Base-by-base conservation (phyloP, 2,888 invertebrate species). In the Parasteatoda lunata region DNA sequence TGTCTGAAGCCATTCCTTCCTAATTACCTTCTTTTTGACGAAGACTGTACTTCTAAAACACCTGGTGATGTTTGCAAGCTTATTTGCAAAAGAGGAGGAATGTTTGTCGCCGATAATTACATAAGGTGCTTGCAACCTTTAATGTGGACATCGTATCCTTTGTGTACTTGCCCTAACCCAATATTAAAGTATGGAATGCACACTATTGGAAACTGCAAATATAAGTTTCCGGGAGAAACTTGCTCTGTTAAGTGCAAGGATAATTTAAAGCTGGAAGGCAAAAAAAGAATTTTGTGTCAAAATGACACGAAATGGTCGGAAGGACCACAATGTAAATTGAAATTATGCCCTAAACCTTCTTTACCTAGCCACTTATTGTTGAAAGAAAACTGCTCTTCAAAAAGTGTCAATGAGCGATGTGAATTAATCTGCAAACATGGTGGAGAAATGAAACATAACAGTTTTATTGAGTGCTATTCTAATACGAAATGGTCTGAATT, bases 151-250 rank as follows among this genome's bases (percentile, higher is more conserved):
- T 3, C 15, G 59, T 76, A 76, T 7, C 76, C 76, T 13, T 3
- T 5, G 8, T 82, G 82, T 13, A 64, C 82, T 3, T 82, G 82
- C 51, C 49, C 76, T 15, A 11, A 66, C 54, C 82, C 76, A n/a
- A 15, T 54, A 9, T 7, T 81, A 3, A 9, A 15, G 1, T 45
- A 59, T 3, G 30, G 52, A 4, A 6, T 81, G 8, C 45, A 72
- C 7, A 4, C 13, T n/a, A 7, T 7, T 4, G 75, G 66, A 51
- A 52, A 68, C 7, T 83, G 77, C 8, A n/a, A 11, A 6, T 7
- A 15, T 6, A 77, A 65, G 11, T 11, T 5, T 7, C 71, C 71
- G 0, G 66, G 59, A 5, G 48, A 72, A 6, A 48, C 45, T 11
- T 84, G 84, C 15, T 47, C 51, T 5, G 7, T 77, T 7, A 71